A percentile compares a stretch with the other conserved stretches of the same genome.
Evolutionary conservation across 92 coral and sea anemone genomes (phyloP).

Genomic region (Paragorgia papillata): DNA sequence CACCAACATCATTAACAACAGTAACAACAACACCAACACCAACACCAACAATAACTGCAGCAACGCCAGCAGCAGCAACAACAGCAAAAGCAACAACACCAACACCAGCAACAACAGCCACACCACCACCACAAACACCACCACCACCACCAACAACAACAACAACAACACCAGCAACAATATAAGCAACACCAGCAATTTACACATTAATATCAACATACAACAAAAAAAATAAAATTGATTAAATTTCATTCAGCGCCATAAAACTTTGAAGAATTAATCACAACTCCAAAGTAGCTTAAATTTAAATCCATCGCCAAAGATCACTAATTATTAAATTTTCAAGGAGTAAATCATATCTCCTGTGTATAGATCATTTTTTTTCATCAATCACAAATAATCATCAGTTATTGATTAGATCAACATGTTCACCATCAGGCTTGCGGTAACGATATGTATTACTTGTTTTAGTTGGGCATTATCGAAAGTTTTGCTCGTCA

Average conservation of each 20-base stretch:
- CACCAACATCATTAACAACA: not conserved
- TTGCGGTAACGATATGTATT: slow-evolving; percentile 3
- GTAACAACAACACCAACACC: not conserved
- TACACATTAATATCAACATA: not conserved
- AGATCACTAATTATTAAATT: not conserved
- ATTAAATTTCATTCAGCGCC: not conserved
- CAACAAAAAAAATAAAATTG: not conserved
- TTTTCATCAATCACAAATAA: slow-evolving; percentile 32
- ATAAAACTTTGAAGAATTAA: too few species aligned
- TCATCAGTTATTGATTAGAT: slow-evolving; percentile 39
- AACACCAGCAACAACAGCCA: not conserved
- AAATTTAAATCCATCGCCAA: not conserved
- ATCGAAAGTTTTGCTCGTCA: too few species aligned
- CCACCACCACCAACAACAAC: not conserved
- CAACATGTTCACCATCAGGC: slow-evolving; percentile 17
- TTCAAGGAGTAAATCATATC: slow-evolving; percentile 35
- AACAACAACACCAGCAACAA: not conserved
- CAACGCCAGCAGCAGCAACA: not conserved
- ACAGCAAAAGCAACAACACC: not conserved
- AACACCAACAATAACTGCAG: not conserved
- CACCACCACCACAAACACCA: not conserved
- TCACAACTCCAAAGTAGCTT: too few species aligned
- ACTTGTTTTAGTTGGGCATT: too few species aligned
- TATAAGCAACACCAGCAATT: not conserved
- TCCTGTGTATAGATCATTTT: not conserved